These are phyloP conservation scores for Cordilura impudica DNA, from an alignment of 2,888 invertebrate genomes.

Conservation along the genomic window DNA sequence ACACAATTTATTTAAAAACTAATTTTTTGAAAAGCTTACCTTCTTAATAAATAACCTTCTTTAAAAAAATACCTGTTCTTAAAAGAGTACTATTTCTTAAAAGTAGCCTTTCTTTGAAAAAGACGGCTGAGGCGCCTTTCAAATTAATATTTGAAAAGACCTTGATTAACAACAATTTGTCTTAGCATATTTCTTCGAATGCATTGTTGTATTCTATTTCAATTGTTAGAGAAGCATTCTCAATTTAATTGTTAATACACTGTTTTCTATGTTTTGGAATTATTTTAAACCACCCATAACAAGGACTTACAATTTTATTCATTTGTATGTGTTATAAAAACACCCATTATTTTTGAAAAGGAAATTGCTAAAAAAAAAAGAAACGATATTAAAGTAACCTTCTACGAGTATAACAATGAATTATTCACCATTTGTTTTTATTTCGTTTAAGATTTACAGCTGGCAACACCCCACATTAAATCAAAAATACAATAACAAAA, in stretches of 20 bases:
- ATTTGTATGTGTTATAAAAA: constrained; percentile 20
- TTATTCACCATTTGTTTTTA: constrained; percentile 4
- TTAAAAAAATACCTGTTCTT: too few species aligned
- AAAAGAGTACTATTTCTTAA: too few species aligned
- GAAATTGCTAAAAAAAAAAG: background rate
- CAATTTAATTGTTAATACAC: background rate
- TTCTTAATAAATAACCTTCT: too few species aligned
- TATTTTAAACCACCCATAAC: constrained; percentile 25
- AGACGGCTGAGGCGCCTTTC: too few species aligned
- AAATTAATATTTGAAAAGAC: too few species aligned
- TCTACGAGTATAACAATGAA: constrained; percentile 11
- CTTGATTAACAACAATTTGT: too few species aligned
- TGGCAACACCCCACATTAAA: constrained; percentile 54
- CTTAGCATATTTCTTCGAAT: too few species aligned
- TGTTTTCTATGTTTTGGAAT: background rate
- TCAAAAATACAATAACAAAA: constrained; percentile 24
- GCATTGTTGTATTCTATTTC: too few species aligned
- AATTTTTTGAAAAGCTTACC: too few species aligned
- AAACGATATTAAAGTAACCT: constrained; percentile 27
- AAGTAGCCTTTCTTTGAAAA: too few species aligned
- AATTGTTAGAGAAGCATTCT: too few species aligned
- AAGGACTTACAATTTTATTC: constrained; percentile 21
- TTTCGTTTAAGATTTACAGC: constrained; percentile 37
- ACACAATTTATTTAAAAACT: too few species aligned
- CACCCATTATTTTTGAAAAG: constrained; percentile 32